Evolutionary conservation across 2,888 invertebrate species (phyloP).

Genomic region (Apamea sordens): DNA sequence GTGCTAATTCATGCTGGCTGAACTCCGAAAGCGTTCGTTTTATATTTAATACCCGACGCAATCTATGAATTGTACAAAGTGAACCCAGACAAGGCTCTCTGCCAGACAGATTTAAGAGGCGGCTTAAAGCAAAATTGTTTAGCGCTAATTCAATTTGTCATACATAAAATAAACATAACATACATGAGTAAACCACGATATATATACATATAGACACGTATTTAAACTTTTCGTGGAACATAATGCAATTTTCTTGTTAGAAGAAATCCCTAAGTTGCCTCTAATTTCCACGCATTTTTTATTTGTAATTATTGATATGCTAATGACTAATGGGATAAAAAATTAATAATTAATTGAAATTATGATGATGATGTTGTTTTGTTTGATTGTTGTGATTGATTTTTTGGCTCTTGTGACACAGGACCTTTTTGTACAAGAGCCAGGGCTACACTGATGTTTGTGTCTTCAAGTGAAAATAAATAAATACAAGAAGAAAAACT

Average conservation of each 20-base stretch:
- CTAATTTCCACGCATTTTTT: background rate
- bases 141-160: background rate
- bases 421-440: too few species aligned
- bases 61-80: conserved; percentile 57
- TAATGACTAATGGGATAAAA: background rate
- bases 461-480: too few species aligned
- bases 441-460: too few species aligned
- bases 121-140: background rate
- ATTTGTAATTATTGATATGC: background rate
- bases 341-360: background rate
- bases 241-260: background rate
- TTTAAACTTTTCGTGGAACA: background rate
- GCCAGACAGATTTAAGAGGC: conserved; percentile 35
- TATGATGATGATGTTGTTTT: too few species aligned
- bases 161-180: background rate
- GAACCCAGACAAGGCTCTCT: conserved; percentile 30
- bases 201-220: too few species aligned
- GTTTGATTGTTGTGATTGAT: too few species aligned
- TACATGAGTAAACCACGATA: background rate
- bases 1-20: conserved; percentile 56
- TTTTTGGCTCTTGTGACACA: too few species aligned
- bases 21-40: conserved; percentile 53
- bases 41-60: conserved; percentile 61
- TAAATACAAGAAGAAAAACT: too few species aligned
- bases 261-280: background rate